Base-by-base conservation (phyloP, 2,113 vertebrate species). In the Muscicapa adusta region DNA sequence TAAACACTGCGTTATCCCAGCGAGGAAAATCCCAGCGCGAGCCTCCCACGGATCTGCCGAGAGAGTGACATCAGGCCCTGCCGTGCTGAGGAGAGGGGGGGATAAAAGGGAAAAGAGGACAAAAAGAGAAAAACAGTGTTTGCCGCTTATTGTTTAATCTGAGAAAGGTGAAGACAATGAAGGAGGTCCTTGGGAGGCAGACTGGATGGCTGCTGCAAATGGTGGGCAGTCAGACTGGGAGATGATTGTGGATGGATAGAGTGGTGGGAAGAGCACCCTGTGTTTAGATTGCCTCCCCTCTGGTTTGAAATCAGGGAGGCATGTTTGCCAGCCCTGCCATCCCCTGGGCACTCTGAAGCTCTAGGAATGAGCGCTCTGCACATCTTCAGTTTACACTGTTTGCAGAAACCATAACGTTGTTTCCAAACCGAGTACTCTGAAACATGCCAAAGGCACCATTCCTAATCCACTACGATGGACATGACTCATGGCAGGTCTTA, bases 381-480 rank as follows among this genome's bases (percentile, higher is more conserved):
- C 92, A 94, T 96, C 96, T 94, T 96, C 90, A 84, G 82, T 90
- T 95, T 94, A 91, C 75, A 74, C 78, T 77, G 36, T 78, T 95
- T 90, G 93, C 92, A 96, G 95, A 92, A 95, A 96, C 85, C 90
- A 74, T 86, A 95, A 90, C 11, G 5, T 78, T 93, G 86, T 94
- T 97, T 97, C 93, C 92, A 96, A 96, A 92, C 82, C 75, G 17
- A 97, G 94, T 81, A 22, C 61, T 71, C 65, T 78, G 85, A 94
- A 96, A 88, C 82, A 95, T 54, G 95, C 95, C 96, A 96, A 97
- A 96, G 88, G 95, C 88, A 96, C 85, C 93, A 86, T 90, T 97
- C 96, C 92, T 95, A 93, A 96, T 91, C 88, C 93, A 86, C 88
- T 95, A 29, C 2, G 11, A 96, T 96, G 93, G 68, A 91, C 92